Evolutionary conservation across 2,888 invertebrate genomes (phyloP), one percentile per base, ranked within the genome.

Genomic region (Thymelicus lineola): DNA sequence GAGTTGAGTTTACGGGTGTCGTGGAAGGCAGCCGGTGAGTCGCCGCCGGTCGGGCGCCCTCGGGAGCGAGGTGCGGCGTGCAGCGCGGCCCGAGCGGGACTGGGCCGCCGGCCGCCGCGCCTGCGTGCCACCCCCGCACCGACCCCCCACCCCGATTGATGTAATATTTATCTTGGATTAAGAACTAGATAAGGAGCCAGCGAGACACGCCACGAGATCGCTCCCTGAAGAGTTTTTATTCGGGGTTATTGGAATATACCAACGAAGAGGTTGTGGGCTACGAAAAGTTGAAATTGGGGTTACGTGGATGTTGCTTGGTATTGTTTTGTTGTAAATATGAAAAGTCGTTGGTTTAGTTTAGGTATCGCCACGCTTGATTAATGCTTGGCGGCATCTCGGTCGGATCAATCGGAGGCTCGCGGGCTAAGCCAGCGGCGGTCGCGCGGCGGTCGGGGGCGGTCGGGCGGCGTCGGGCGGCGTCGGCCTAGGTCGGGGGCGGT

Each of bases 101-200:
- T 92, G 91, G 85, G 87, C 89, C 80, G 83, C 75, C 83, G 77
- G 73, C 78, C 68, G 65, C 70, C 79, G 77, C 80, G 80, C 80
- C 75, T 75, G 80, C 80, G 78, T 75, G 76, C 82, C 82, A 73
- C 75, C 71, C 79, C 80, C 74, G 75, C 84, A 79, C 86, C 87
- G 82, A 86, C 86, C 88, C 68, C 62, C 48, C 10, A 35, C 68
- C 68, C 89, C 90, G 87, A 91, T 93, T 91, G 91, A 93, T 92
- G 90, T 91, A 91, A 93, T 93, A 93, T 92, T 91, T 91, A 92
- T 93, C 91, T 93, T 89, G 91, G 89, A 91, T 91, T 92, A 93
- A 89, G 86, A 89, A 88, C 88, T 88, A 87, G 90, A 90, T 89
- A 89, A 89, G 88, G 82, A 86, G 85, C 82, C 78, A 80, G 82